Evolutionary conservation across 2,888 invertebrate genomes (phyloP).

Genomic region (Phortica okadai): DNA sequence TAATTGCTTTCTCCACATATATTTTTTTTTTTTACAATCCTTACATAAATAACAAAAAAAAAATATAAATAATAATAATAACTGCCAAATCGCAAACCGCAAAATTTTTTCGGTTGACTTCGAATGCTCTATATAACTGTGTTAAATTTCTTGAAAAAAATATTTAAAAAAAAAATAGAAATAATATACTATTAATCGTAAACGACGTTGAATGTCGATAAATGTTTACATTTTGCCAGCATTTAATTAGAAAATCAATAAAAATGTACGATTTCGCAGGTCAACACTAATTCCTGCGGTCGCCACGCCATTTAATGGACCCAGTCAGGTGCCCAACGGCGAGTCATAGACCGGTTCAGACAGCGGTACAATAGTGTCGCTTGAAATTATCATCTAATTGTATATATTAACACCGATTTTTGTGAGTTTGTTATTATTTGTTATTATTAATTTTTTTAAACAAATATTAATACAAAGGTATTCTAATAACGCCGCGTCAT

Average conservation of each 20-base stretch:
- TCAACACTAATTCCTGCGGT: constrained; percentile 2
- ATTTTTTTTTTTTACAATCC: not conserved
- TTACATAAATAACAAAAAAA: not conserved
- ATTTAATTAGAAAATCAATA: constrained; percentile 15
- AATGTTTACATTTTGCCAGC: not conserved
- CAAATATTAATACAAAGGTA: no score
- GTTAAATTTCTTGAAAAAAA: no score
- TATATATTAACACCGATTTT: not conserved
- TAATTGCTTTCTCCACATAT: not conserved
- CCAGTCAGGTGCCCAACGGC: not conserved
- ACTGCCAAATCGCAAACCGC: no score
- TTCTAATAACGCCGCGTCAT: no score
- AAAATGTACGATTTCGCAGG: constrained; percentile 3
- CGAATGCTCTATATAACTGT: no score
- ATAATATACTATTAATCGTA: not conserved
- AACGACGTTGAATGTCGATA: not conserved
- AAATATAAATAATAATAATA: not conserved
- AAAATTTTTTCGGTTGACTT: no score
- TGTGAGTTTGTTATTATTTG: no score
- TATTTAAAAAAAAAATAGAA: not conserved
- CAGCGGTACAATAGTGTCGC: not conserved
- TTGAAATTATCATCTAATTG: not conserved
- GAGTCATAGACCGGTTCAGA: no score
- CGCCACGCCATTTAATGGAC: not conserved
- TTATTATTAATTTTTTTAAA: no score